Evolutionary conservation across 1,140 invertebrate species (phyloP), one percentile per base, ranked within the genome.

Genomic region (Solenopsis invicta): DNA sequence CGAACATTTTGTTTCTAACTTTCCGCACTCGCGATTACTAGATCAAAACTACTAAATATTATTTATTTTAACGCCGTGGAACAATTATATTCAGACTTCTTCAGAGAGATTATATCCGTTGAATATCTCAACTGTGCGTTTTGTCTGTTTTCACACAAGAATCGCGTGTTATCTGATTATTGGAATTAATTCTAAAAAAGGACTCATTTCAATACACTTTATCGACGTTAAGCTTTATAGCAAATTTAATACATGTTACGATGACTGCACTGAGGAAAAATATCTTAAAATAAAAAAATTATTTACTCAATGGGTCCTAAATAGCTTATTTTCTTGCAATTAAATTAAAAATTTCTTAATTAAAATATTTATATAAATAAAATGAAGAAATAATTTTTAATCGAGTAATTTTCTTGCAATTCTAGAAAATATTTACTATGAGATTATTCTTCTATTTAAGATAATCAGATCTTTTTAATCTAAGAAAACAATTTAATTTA

Each of bases 1-100:
- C 80, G 21, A 75, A 61, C 29, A 75, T 84, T 84, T 84, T 74
- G 80, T 75, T 48, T 34, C 18, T 9, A 84, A 84, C 80, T 84
- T 84, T 84, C 54, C 80, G 41, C 13, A 8, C 8, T n/a, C 18
- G 64, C 64, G 13, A 72, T 59, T 48, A 72, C 34, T 16, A 8
- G 41, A 71, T 50, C 67, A 45, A 48, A 50, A 61, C 45, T 50
- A 61, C 13, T 61, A 16, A 4, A 12, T 21, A 45, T 67, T 16
- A 82, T 59, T 59, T 72, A 59, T 45, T 48, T 72, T 29, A 72
- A 29, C 50, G 2, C 6, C 8, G 12, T 12, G 13, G 24, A 48
- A 50, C 41, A 2, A 34, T 29, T 29, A 8, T 18, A 1, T 29
- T 18, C 41, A 41, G 41, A 59, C 13, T 59, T 24, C 10, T 41